These are phyloP conservation scores for Slavum lentiscoides DNA, from an alignment of 2,888 invertebrate genomes.

Conservation along the genomic window DNA sequence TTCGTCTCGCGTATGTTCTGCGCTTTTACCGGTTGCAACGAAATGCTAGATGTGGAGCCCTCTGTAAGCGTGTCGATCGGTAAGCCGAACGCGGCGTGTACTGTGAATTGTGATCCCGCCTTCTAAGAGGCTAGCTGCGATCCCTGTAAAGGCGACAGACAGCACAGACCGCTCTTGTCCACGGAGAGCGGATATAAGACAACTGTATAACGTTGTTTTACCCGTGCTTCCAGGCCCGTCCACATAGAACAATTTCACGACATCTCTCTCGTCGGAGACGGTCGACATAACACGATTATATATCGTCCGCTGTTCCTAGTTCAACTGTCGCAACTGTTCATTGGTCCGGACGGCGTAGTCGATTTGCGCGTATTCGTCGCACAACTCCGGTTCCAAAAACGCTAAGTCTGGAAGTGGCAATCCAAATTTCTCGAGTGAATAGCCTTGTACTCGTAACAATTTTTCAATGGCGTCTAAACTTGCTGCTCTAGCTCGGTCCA, in stretches of 20 bases:
- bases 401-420: slow-evolving; percentile 41
- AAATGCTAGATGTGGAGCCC: slow-evolving; percentile 16
- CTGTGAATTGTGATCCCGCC: slow-evolving; percentile 45
- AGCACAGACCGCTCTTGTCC: neutral
- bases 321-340: neutral
- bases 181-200: neutral
- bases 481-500: neutral
- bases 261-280: neutral
- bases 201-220: slow-evolving; percentile 19
- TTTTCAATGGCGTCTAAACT: neutral
- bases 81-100: slow-evolving; percentile 42
- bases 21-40: neutral
- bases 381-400: neutral
- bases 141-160: slow-evolving; percentile 30
- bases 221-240: slow-evolving; percentile 34
- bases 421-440: slow-evolving; percentile 26
- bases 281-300: neutral
- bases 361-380: neutral
- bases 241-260: slow-evolving; percentile 6
- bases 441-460: neutral
- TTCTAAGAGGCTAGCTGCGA: slow-evolving; percentile 38
- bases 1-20: slow-evolving; percentile 8
- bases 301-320: neutral
- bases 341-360: neutral
- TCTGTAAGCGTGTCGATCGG: slow-evolving; percentile 23